Conservation (phyloP, 2,113 vertebrate species). For the Poecilia latipinna region DNA sequence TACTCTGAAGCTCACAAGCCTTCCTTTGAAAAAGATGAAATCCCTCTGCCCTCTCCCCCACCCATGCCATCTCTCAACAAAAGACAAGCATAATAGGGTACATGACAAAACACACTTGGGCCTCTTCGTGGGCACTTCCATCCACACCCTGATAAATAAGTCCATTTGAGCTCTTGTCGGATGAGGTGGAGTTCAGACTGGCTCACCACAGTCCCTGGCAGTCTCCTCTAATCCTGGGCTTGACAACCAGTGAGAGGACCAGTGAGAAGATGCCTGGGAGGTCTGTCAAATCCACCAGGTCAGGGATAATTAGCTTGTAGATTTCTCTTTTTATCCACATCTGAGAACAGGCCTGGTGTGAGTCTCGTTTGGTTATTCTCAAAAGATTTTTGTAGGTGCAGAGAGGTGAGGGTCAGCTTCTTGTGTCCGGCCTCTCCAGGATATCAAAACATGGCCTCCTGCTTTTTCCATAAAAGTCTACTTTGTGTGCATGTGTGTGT, state of each 20-base stretch:
- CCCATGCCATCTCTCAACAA: conserved; percentile 84
- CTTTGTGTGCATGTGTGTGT: not conserved
- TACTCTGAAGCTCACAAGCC: conserved; percentile 58
- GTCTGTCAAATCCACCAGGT: conserved; percentile 73
- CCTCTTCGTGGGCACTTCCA: conserved; percentile 75
- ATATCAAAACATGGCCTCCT: conserved; percentile 24
- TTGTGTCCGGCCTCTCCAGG: conserved; percentile 27
- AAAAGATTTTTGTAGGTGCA: conserved; percentile 64
- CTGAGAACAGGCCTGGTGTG: conserved; percentile 70
- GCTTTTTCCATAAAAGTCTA: conserved; percentile 12
- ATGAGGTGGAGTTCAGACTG: conserved; percentile 58
- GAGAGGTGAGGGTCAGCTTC: conserved; percentile 50
- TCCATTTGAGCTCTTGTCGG: conserved; percentile 44
- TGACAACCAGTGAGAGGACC: conserved; percentile 74
- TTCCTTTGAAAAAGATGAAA: conserved; percentile 70
- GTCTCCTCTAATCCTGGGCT: conserved; percentile 81
- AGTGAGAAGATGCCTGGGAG: conserved; percentile 78
- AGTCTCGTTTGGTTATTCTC: conserved; percentile 44
- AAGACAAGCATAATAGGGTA: conserved; percentile 81
- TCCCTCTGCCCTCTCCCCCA: conserved; percentile 33
- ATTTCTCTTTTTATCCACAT: conserved; percentile 71
- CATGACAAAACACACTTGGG: conserved; percentile 56
- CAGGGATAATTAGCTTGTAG: conserved; percentile 78
- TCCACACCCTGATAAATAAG: conserved; percentile 83
- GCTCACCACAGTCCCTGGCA: conserved; percentile 74